Conservation (phyloP, 2,888 invertebrate species). For the Osmoderma eremita region DNA sequence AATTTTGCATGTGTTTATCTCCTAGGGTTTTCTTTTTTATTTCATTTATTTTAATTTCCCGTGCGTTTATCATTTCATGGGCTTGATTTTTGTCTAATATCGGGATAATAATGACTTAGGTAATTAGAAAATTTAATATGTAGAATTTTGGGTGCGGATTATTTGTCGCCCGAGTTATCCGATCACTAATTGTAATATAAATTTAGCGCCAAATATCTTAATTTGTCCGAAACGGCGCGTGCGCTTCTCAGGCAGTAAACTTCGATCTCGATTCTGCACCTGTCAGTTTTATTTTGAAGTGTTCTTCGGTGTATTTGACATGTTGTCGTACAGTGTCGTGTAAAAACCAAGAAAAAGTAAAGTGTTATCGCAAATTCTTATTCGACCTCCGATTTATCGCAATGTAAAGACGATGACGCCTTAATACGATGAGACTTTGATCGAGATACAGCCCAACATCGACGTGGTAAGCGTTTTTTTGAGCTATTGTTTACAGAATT, state of each 20-base stretch:
- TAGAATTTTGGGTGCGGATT: too few relatives aligned
- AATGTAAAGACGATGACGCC: not conserved
- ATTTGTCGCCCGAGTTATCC: too few relatives aligned
- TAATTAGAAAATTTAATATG: too few relatives aligned
- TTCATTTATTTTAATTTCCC: too few relatives aligned
- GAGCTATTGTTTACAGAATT: slow-evolving; percentile 17
- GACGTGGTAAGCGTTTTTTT: slow-evolving; percentile 4
- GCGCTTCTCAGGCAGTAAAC: not conserved
- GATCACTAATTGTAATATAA: too few relatives aligned
- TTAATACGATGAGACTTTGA: not conserved
- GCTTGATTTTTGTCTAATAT: too few relatives aligned
- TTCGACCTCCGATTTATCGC: not conserved
- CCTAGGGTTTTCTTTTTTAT: too few relatives aligned
- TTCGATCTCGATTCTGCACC: slow-evolving; percentile 38
- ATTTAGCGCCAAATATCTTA: too few relatives aligned
- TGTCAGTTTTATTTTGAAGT: slow-evolving; percentile 46
- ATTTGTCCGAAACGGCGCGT: slow-evolving; percentile 11
- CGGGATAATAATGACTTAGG: too few relatives aligned
- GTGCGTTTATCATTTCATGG: too few relatives aligned
- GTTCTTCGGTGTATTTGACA: too few relatives aligned
- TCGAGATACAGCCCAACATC: slow-evolving; percentile 1
- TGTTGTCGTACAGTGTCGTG: not conserved
- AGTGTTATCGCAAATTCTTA: not conserved
- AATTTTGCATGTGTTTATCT: too few relatives aligned
- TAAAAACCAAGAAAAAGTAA: slow-evolving; percentile 1